A percentile compares a stretch with the other conserved stretches of the same genome.
Evolutionary conservation across 2,797 vertebrate genomes (phyloP).

Genomic region (Bradypus variegatus): DNA sequence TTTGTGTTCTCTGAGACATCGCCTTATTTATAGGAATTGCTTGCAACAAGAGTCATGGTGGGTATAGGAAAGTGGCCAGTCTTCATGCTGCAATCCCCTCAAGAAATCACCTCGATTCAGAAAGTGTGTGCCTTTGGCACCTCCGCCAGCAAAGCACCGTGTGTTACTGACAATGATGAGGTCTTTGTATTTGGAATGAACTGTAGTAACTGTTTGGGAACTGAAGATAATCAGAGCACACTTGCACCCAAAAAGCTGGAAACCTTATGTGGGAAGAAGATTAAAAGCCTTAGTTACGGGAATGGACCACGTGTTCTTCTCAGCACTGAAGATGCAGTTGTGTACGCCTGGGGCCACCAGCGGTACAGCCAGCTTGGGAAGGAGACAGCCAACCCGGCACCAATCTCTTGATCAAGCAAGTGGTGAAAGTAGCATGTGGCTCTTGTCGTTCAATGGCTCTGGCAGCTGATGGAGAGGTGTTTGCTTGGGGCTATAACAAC

Average conservation of each 20-base stretch:
- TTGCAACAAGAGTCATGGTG: slow-evolving; percentile 85
- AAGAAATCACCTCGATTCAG: slow-evolving; percentile 83
- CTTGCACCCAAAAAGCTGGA: slow-evolving; percentile 93
- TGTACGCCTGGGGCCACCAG: slow-evolving; percentile 97
- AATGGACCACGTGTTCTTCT: slow-evolving; percentile 93
- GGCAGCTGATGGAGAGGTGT: slow-evolving; percentile 92
- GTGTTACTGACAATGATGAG: slow-evolving; percentile 88
- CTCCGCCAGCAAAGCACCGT: slow-evolving; percentile 92
- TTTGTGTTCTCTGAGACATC: slow-evolving; percentile 31
- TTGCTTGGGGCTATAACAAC: slow-evolving; percentile 97
- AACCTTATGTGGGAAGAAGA: slow-evolving; percentile 89
- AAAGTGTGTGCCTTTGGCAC: slow-evolving; percentile 92
- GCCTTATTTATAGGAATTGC: slow-evolving; percentile 40
- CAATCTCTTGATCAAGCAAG: slow-evolving; percentile 87
- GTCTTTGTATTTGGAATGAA: slow-evolving; percentile 94
- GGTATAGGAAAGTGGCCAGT: slow-evolving; percentile 96
- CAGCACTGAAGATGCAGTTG: slow-evolving; percentile 90
- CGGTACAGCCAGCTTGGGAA: slow-evolving; percentile 97
- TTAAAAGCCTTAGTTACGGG: slow-evolving; percentile 90
- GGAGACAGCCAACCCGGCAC: slow-evolving; percentile 90
- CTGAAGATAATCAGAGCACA: slow-evolving; percentile 92
- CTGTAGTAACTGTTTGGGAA: slow-evolving; percentile 95
- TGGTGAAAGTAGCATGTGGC: slow-evolving; percentile 91
- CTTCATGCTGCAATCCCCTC: slow-evolving; percentile 86
- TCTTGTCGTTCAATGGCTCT: slow-evolving; percentile 94